A percentile compares a stretch with the other conserved stretches of the same genome.
Evolutionary conservation across 2,113 vertebrate species (phyloP).

Genomic region (Acrocephalus arundinaceus): DNA sequence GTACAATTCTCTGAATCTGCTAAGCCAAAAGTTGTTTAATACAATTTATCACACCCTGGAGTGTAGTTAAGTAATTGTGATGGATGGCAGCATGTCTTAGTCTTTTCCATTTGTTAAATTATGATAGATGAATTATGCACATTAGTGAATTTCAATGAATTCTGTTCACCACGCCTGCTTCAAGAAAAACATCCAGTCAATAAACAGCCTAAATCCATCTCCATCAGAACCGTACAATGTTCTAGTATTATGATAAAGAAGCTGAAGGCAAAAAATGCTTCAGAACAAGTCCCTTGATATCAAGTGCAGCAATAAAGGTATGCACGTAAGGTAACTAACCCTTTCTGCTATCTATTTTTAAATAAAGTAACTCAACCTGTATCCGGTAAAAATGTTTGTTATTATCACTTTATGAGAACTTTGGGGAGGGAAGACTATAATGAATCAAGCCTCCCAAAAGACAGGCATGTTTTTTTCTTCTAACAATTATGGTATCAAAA

Average conservation of each 20-base stretch:
- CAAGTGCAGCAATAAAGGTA: not conserved
- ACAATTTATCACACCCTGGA: slow-evolving; percentile 76
- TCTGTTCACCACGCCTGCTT: slow-evolving; percentile 69
- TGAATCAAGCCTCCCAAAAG: not conserved
- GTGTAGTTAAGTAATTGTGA: slow-evolving; percentile 76
- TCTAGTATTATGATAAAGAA: slow-evolving; percentile 78
- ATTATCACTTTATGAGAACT: not conserved
- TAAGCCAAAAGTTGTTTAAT: slow-evolving; percentile 75
- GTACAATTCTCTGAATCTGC: slow-evolving; percentile 54
- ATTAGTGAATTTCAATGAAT: slow-evolving; percentile 69
- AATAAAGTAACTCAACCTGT: not conserved
- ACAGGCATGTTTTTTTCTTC: fast-evolving
- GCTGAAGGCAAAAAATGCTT: slow-evolving; percentile 57
- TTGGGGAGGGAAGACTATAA: not conserved
- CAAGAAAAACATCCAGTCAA: slow-evolving; percentile 77
- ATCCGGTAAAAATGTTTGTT: not conserved
- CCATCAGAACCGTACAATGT: slow-evolving; percentile 69
- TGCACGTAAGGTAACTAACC: not conserved
- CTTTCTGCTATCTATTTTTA: not conserved
- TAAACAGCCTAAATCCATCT: slow-evolving; percentile 78
- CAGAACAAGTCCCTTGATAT: slow-evolving; percentile 6
- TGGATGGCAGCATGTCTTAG: slow-evolving; percentile 81
- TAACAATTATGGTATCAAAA: not conserved
- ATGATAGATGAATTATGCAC: slow-evolving; percentile 84
- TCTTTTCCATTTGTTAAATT: slow-evolving; percentile 80